phyloP scores from a whole-genome alignment of 2,797 vertebrate species.

The Decapterus maruadsi region DNA sequence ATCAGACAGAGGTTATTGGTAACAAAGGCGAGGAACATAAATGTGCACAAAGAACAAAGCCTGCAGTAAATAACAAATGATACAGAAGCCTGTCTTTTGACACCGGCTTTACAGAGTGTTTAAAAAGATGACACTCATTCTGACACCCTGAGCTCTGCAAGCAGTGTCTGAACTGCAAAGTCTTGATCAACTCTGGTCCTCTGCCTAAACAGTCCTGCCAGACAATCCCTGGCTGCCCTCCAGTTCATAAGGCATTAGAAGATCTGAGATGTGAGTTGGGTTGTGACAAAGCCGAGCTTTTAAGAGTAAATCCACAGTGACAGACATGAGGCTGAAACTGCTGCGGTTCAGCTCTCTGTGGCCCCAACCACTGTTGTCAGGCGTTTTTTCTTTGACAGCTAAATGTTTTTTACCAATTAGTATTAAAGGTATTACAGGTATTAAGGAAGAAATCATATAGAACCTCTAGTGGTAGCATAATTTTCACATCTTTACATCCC shows the following conservation, averaged over 20 bases:
- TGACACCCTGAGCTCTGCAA: slow-evolving; percentile 46
- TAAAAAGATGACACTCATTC: slow-evolving; percentile 50
- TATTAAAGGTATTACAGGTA: not conserved
- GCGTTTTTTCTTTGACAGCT: slow-evolving; percentile 6
- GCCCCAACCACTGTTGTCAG: slow-evolving; percentile 22
- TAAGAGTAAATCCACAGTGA: slow-evolving; percentile 58
- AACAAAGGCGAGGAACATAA: not conserved
- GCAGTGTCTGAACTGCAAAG: slow-evolving; percentile 36
- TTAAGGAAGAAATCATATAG: slow-evolving; percentile 5
- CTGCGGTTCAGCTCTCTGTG: slow-evolving; percentile 33
- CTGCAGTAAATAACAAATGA: slow-evolving; percentile 20
- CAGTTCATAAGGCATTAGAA: slow-evolving; percentile 52
- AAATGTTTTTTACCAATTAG: slow-evolving; percentile 15
- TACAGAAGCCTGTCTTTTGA: slow-evolving; percentile 33
- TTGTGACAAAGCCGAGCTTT: slow-evolving; percentile 57
- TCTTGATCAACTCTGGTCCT: slow-evolving; percentile 55
- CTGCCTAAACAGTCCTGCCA: slow-evolving; percentile 50
- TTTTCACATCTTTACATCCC: not conserved
- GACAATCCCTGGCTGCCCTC: slow-evolving; percentile 59
- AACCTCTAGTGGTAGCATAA: slow-evolving; percentile 54
- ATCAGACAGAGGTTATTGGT: slow-evolving; percentile 6
- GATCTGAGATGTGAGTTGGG: slow-evolving; percentile 46
- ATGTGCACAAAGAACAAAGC: slow-evolving; percentile 20
- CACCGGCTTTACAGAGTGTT: slow-evolving; percentile 38
- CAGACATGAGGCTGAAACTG: slow-evolving; percentile 40